phyloP scores from a whole-genome alignment of 2,888 invertebrate genomes.

The Auanema sp. region DNA sequence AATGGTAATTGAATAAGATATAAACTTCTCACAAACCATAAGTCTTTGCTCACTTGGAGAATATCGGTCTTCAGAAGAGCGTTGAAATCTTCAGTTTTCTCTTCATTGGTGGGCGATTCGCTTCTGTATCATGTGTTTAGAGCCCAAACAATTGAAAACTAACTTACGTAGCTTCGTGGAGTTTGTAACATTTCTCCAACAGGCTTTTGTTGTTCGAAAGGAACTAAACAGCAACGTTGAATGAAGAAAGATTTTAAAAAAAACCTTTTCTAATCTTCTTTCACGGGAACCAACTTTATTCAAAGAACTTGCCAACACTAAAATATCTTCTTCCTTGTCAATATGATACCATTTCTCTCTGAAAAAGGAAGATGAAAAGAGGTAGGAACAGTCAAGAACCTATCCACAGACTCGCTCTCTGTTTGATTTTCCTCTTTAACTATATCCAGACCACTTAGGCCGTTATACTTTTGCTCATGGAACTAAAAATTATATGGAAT shows the following conservation, averaged over 20 bases:
- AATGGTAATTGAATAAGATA: too few relatives aligned
- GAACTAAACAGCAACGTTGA: background rate
- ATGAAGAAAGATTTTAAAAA: background rate
- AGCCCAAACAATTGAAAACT: background rate
- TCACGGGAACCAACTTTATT: slow-evolving; percentile 16
- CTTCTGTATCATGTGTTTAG: background rate
- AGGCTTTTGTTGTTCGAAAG: slow-evolving; percentile 10
- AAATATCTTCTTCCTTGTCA: slow-evolving; percentile 8
- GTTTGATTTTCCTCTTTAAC: slow-evolving; percentile 1
- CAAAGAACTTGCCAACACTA: slow-evolving; percentile 3
- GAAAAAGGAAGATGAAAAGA: background rate
- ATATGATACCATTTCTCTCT: slow-evolving; percentile 18
- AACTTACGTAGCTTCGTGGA: slow-evolving; percentile 10
- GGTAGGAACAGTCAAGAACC: background rate
- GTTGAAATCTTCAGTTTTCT: too few relatives aligned
- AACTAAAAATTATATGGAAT: too few relatives aligned
- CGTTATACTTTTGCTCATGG: slow-evolving; percentile 6
- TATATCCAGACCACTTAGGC: background rate
- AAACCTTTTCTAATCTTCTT: slow-evolving; percentile 9
- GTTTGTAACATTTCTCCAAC: slow-evolving; percentile 2
- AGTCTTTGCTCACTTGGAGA: too few relatives aligned
- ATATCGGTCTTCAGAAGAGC: too few relatives aligned
- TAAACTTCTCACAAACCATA: too few relatives aligned
- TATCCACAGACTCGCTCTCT: background rate
- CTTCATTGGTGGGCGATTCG: too few relatives aligned